Evolutionary conservation across 2,888 invertebrate genomes (phyloP), one percentile per base, ranked within the genome.

Genomic region (Macrosoma leucophasiata): DNA sequence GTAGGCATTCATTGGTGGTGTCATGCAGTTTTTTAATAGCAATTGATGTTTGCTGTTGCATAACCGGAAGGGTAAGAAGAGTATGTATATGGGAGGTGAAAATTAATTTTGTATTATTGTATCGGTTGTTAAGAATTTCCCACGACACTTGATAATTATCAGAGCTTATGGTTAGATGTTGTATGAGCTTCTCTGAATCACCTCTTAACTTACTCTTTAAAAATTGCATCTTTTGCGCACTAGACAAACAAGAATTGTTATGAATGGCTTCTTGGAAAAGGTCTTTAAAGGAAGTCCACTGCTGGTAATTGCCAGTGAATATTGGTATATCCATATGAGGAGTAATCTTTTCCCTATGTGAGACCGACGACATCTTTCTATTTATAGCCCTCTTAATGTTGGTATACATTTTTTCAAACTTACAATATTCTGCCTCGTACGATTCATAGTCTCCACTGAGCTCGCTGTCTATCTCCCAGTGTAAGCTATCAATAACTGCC

Each of bases 161-260:
- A 8, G 50, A 40, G 17, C 41, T 52, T n/a, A 47, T 35, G 7
- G 7, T 10, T 2, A 49, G 29, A 41, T 54, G 50, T 14, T 48
- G 46, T 4, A 55, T 41, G 3, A 55, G 25, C 19, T 23, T 32
- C 19, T 50, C 52, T 8, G 50, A 44, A 27, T 52, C 52, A 1
- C 48, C 47, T 14, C 27, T 23, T 2, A 50, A 19, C 23, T 41
- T 48, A 3, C 31, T 17, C 20, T 49, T 51, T 1, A 51, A 32
- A 36, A 38, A 41, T 11, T 46, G 45, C 48, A 54, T 49, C 22
- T 51, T 54, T 26, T 51, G 53, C 0, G 49, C 37, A 1, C 38
- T 44, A 5, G 29, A 28, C 4, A 50, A 24, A 2, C 24, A 9
- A 0, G 34, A 33, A 25, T 50, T 54, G n/a, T 39, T 39, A 24